Evolutionary conservation across 2,113 vertebrate genomes (phyloP), one percentile per base, ranked within the genome.

Genomic region (Axis porcinus): DNA sequence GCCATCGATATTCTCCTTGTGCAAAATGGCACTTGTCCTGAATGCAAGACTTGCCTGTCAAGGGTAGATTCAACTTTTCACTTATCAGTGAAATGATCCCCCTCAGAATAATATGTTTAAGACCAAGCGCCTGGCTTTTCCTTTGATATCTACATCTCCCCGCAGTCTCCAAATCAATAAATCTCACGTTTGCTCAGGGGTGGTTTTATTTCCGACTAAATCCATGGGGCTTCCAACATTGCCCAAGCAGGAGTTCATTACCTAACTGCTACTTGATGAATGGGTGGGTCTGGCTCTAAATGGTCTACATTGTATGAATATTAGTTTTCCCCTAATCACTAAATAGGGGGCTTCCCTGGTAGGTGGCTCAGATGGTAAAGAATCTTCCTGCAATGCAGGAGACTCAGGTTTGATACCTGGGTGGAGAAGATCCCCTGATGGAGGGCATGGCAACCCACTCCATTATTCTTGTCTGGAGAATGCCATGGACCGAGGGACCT

Each of bases 121-220:
- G 54, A 30, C n/a, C 23, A 36, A 58, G 25, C 2, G 2, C 54
- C 40, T 19, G 50, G 30, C 28, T 76, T 21, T 15, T 14, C 54
- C 64, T 76, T 30, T 15, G 62, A 40, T 15, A 12, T 9, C 10
- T 36, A 10, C 11, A 14, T 6, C 9, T 50, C 33, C 52, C 7
- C 1, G 21, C 0, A 2, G 30, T 6, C 30, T 9, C 14, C 6
- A 15, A n/a, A 19, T 85, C 14, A 8, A 0, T 55, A n/a, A 27
- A 6, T 30, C 2, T 2, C 27, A 57, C 28, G 2, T 10, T 25
- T 6, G 17, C n/a, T 33, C 47, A 19, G 5, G 1, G 13, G 25
- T 12, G 27, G 47, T 55, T 55, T 54, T 43, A 40, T 64, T 21
- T 30, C 57, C 1, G 2, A 10, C 45, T 40, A 50, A 91, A 82